Evolutionary conservation across 2,888 invertebrate genomes (phyloP).

Genomic region (Mechanitis messenoides): DNA sequence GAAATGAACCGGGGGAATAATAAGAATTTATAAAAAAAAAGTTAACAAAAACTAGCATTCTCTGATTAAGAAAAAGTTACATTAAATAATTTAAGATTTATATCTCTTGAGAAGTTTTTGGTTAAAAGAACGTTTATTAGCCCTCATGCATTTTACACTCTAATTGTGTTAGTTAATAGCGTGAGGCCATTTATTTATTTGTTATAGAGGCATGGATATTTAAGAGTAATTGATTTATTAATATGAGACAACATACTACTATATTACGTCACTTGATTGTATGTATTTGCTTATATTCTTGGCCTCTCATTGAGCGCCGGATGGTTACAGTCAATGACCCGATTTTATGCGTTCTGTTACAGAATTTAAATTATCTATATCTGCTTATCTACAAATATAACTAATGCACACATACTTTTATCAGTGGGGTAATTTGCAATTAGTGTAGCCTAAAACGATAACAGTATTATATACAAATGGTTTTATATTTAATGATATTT

Average conservation of each 20-base stretch:
- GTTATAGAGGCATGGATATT: background rate
- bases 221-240: slow-evolving; percentile 18
- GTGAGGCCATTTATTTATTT: slow-evolving; percentile 8
- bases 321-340: slow-evolving; percentile 43
- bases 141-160: background rate
- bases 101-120: background rate
- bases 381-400: slow-evolving; percentile 30
- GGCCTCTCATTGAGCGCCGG: slow-evolving; percentile 37
- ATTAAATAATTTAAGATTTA: background rate
- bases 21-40: slow-evolving; percentile 14
- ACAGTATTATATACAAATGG: background rate
- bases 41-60: slow-evolving; percentile 11
- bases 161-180: slow-evolving; percentile 16
- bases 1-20: slow-evolving; percentile 20
- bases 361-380: slow-evolving; percentile 41
- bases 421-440: slow-evolving; percentile 15
- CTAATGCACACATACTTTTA: slow-evolving; percentile 21
- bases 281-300: slow-evolving; percentile 38
- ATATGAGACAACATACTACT: slow-evolving; percentile 11
- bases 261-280: slow-evolving; percentile 32
- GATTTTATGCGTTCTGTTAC: slow-evolving; percentile 41
- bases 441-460: slow-evolving; percentile 9
- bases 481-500: background rate
- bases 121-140: background rate
- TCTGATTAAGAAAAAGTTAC: slow-evolving; percentile 9